phyloP scores from a whole-genome alignment of 2,113 vertebrate genomes.

The Physeter macrocephalus region DNA sequence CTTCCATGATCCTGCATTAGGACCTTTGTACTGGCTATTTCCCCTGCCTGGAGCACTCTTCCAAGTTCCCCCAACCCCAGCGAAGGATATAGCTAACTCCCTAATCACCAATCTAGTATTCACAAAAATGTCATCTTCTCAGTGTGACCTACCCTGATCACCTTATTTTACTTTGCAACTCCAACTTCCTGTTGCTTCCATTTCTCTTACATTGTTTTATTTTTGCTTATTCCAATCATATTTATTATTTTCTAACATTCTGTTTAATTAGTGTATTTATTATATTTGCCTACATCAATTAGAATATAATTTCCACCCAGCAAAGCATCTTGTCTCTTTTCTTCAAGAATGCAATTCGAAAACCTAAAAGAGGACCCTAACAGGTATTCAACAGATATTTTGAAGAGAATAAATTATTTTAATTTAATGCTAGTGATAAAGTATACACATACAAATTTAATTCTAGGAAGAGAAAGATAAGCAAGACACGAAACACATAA shows the following conservation, averaged over 20 bases:
- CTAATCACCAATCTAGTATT: neutral
- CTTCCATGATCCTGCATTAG: neutral
- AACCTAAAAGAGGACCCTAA: neutral
- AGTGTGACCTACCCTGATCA: neutral
- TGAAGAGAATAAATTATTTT: neutral
- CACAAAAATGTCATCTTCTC: neutral
- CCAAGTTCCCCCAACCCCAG: neutral
- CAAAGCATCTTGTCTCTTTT: neutral
- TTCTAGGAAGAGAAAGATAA: neutral
- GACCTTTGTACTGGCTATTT: neutral
- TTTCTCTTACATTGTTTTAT: neutral
- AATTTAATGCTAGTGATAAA: neutral
- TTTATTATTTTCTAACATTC: neutral
- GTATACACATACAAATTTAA: neutral
- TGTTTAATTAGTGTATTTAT: neutral
- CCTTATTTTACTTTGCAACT: neutral
- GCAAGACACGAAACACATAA: neutral
- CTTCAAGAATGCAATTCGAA: neutral
- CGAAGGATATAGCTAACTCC: neutral
- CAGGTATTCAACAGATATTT: neutral
- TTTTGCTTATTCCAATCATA: neutral
- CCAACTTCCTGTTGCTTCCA: neutral
- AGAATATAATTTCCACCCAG: neutral
- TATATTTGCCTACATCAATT: neutral
- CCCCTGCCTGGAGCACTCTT: neutral